Percentiles rank a stretch among this genome's conserved stretches.
These are phyloP conservation scores for Sander lucioperca DNA, from an alignment of 2,113 vertebrate species.

Conservation along the genomic window DNA sequence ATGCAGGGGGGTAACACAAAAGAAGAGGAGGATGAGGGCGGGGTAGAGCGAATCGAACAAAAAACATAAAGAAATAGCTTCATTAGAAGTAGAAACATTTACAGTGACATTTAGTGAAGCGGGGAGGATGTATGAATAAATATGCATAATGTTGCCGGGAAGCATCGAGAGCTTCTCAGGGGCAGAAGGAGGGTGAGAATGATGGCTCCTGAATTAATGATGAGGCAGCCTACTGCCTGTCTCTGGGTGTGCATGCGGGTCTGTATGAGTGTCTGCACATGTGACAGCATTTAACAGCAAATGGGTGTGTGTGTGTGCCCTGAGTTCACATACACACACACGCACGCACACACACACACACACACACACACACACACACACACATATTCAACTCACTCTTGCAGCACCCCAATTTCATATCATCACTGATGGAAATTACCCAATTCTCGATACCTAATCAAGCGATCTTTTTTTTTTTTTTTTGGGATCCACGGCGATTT, in stretches of 20 bases:
- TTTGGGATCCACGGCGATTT: slow-evolving; percentile 57
- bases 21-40: slow-evolving; percentile 13
- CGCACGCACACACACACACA: slow-evolving; percentile 33
- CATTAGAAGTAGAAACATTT: slow-evolving; percentile 82
- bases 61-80: slow-evolving; percentile 75
- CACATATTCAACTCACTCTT: slow-evolving; percentile 39
- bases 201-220: slow-evolving; percentile 85
- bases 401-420: slow-evolving; percentile 76
- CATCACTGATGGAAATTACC: slow-evolving; percentile 76
- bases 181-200: slow-evolving; percentile 78
- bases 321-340: too few species aligned
- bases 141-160: slow-evolving; percentile 83
- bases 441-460: slow-evolving; percentile 76
- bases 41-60: slow-evolving; percentile 40
- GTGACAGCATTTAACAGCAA: slow-evolving; percentile 65
- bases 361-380: slow-evolving; percentile 14
- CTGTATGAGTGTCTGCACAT: slow-evolving; percentile 60
- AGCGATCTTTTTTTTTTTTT: slow-evolving; percentile 60
- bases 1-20: background rate
- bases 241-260: slow-evolving; percentile 63
- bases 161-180: slow-evolving; percentile 79
- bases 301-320: slow-evolving; percentile 29
- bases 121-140: slow-evolving; percentile 79
- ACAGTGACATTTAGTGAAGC: slow-evolving; percentile 83
- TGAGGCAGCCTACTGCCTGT: slow-evolving; percentile 78